phyloP scores from a whole-genome alignment of 2,888 invertebrate species.

The Brassicogethes aeneus region DNA sequence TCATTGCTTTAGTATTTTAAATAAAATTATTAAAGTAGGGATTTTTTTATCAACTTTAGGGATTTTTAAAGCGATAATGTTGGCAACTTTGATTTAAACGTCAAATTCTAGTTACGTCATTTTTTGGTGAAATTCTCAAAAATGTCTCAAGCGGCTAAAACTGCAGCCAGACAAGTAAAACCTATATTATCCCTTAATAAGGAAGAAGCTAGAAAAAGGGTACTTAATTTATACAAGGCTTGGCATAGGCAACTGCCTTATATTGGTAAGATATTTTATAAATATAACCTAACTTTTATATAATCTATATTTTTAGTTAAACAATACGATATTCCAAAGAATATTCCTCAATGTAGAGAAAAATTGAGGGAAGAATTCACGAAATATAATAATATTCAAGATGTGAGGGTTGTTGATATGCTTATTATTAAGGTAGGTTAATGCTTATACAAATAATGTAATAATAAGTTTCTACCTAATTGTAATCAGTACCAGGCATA shows the following conservation, averaged over 20 bases:
- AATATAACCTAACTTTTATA: slow-evolving; percentile 15
- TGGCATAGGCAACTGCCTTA: slow-evolving; percentile 91
- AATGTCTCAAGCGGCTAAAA: slow-evolving; percentile 41
- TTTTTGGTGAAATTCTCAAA: background rate
- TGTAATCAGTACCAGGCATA: background rate
- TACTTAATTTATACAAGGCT: slow-evolving; percentile 81
- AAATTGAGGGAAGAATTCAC: slow-evolving; percentile 73
- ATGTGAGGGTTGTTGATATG: slow-evolving; percentile 85
- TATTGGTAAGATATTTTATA: slow-evolving; percentile 45
- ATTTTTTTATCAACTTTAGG: too few relatives aligned
- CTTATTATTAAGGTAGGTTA: slow-evolving; percentile 76
- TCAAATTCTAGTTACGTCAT: background rate
- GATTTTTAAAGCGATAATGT: too few relatives aligned
- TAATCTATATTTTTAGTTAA: slow-evolving; percentile 48
- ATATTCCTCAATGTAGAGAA: slow-evolving; percentile 54
- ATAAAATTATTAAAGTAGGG: too few relatives aligned
- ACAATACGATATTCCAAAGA: slow-evolving; percentile 76
- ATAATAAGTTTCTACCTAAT: background rate
- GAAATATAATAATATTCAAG: slow-evolving; percentile 64
- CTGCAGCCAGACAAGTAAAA: slow-evolving; percentile 59
- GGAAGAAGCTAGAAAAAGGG: slow-evolving; percentile 72
- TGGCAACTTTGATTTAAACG: background rate
- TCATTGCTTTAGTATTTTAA: too few relatives aligned
- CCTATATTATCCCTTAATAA: slow-evolving; percentile 75
- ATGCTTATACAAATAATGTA: slow-evolving; percentile 4